Evolutionary conservation across 2,797 vertebrate species (phyloP).

Genomic region (Rhynchotus rufescens): DNA sequence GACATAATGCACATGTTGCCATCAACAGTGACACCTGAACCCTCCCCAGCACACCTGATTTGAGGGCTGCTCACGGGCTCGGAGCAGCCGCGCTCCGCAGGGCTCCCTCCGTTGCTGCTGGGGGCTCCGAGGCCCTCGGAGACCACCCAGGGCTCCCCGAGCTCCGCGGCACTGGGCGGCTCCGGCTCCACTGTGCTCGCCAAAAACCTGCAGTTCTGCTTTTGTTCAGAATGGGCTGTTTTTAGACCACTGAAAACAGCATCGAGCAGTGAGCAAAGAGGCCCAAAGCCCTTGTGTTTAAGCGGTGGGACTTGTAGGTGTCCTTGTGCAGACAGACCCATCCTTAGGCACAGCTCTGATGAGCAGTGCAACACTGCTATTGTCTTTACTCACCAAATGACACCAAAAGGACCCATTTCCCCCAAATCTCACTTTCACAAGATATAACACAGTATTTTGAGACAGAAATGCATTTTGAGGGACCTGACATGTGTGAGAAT

Average conservation of each 20-base stretch:
- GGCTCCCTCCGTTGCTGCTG: not conserved
- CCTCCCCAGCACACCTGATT: not conserved
- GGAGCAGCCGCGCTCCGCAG: rapidly evolving
- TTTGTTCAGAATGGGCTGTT: not conserved
- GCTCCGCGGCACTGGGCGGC: not conserved
- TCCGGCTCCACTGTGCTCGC: not conserved
- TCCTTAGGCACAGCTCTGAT: not conserved
- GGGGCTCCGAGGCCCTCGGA: not conserved
- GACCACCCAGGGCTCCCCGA: not conserved
- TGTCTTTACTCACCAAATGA: rapidly evolving
- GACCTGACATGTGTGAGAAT: rapidly evolving
- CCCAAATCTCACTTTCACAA: not conserved
- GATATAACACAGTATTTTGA: not conserved
- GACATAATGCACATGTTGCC: not conserved
- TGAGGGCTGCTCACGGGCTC: not conserved
- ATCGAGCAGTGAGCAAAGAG: not conserved
- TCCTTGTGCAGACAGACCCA: not conserved
- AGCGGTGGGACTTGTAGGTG: not conserved
- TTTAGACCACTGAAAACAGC: not conserved
- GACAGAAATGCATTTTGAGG: not conserved
- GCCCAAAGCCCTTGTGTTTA: too few species aligned
- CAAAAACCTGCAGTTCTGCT: not conserved
- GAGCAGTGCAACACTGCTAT: rapidly evolving
- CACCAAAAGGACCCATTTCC: not conserved
- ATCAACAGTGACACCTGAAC: not conserved